Evolutionary conservation across 2,888 invertebrate genomes (phyloP).

Genomic region (Argynnis bischoffii): DNA sequence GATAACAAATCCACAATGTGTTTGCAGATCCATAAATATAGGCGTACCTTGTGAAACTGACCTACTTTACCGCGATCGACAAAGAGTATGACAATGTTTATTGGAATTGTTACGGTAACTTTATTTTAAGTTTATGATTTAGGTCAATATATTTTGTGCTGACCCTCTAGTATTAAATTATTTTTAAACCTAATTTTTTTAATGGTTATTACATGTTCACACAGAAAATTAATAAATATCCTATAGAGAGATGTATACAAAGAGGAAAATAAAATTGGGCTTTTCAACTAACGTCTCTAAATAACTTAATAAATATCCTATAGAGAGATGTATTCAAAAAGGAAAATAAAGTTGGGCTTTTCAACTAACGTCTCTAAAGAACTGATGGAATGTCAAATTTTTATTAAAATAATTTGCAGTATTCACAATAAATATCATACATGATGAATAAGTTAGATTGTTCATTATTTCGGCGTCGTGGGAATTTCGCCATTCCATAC

Average conservation of each 20-base stretch:
- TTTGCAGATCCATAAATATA: constrained; percentile 31
- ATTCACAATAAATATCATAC: constrained; percentile 15
- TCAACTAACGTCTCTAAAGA: neutral
- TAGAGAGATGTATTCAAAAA: too few species aligned
- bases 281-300: neutral
- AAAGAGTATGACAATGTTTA: constrained; percentile 34
- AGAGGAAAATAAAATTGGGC: too few species aligned
- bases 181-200: too few species aligned
- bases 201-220: too few species aligned
- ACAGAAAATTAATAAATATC: too few species aligned
- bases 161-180: too few species aligned
- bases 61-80: constrained; percentile 26
- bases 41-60: constrained; percentile 30
- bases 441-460: constrained; percentile 12
- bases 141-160: neutral
- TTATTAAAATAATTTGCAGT: constrained; percentile 4
- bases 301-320: neutral
- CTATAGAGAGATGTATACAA: too few species aligned
- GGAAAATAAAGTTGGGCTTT: too few species aligned
- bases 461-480: constrained; percentile 26
- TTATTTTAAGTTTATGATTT: constrained; percentile 19
- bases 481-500: constrained; percentile 27
- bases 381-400: neutral
- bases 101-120: constrained; percentile 15
- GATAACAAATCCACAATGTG: constrained; percentile 25